Evolutionary conservation across 2,888 invertebrate species (phyloP), one percentile per base, ranked within the genome.

Genomic region (Caenorhabditis japonica): DNA sequence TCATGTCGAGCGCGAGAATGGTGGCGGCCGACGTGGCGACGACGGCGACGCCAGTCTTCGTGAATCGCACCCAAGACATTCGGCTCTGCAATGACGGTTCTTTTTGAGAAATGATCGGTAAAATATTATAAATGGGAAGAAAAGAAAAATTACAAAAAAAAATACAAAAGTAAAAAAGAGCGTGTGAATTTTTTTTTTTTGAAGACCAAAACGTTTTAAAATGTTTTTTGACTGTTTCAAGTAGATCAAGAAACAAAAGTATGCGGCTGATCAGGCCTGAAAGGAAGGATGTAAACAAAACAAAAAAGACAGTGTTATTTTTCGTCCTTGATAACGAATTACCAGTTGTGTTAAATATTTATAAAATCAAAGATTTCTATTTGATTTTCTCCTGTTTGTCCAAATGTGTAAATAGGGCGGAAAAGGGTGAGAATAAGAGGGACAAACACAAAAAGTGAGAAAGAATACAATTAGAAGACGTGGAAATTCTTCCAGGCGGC

Each of bases 1-100:
- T 80, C 33, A 71, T 61, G 51, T 86, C 86, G 30, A 85, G 47
- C 13, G 80, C 76, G 19, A 76, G 76, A 4, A 71, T 44, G 13
- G 79, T 75, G 13, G 75, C 68, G 10, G 72, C 79, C 27, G 72
- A 75, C 23, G 74, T 69, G 38, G 68, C 70, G 7, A 71, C 61
- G 33, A 64, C 53, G 8, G 72, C 75, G 30, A 60, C 53, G 23
- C 62, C 66, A 21, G 55, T 52, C 44, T 59, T 61, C 33, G 75
- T 59, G 43, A 59, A 75, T 17, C 66, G 75, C 33, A 61, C 73
- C 73, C 73, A 73, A 44, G 73, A 75, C 69, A 69, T 75, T n/a
- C 10, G 30, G n/a, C 4, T 52, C 36, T 25, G 33, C 33, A 33
- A 17, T n/a, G 33, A 17, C 3, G 15, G 3, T 3, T 19, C 19